A percentile compares a stretch with the other conserved stretches of the same genome.
Conservation (phyloP, 2,113 vertebrate genomes). For the Salminus brasiliensis region DNA sequence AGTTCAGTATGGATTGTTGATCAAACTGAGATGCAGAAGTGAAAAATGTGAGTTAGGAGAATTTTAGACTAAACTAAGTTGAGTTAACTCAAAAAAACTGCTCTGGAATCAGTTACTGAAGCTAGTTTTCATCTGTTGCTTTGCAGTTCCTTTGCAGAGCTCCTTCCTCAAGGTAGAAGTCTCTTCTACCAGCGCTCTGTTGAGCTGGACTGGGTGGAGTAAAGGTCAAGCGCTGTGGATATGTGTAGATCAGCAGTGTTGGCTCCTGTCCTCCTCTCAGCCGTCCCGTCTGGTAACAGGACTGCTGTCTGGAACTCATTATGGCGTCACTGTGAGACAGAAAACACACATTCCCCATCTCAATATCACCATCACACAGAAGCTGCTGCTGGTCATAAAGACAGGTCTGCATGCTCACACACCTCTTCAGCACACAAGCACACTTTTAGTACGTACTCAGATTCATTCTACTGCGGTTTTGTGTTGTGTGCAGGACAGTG, state of each 20-base stretch:
- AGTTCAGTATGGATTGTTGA: too few relatives aligned
- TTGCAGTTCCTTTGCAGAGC: conserved; percentile 62
- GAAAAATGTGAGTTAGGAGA: too few relatives aligned
- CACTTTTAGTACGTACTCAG: not conserved
- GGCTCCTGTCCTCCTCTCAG: conserved; percentile 52
- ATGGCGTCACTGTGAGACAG: conserved; percentile 76
- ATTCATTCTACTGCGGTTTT: not conserved
- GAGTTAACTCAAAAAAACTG: too few relatives aligned
- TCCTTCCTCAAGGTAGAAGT: conserved; percentile 62
- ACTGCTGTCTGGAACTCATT: conserved; percentile 75
- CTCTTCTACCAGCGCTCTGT: conserved; percentile 76
- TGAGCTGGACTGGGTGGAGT: conserved; percentile 72
- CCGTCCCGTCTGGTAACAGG: conserved; percentile 61
- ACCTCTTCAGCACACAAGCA: not conserved
- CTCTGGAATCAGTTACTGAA: too few relatives aligned
- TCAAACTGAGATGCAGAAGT: too few relatives aligned
- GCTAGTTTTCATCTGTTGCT: conserved; percentile 1
- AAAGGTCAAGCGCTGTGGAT: conserved; percentile 66
- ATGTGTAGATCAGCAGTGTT: conserved; percentile 64
- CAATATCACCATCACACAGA: conserved; percentile 76
- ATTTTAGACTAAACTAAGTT: too few relatives aligned
- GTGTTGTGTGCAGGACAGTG: conserved; percentile 73
- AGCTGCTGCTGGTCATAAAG: conserved; percentile 73
- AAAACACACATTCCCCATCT: conserved; percentile 65
- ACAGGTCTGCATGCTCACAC: conserved; percentile 76